Evolutionary conservation across 2,113 vertebrate species (phyloP), one percentile per base, ranked within the genome.

Genomic region (Protobothrops mucrosquamatus): DNA sequence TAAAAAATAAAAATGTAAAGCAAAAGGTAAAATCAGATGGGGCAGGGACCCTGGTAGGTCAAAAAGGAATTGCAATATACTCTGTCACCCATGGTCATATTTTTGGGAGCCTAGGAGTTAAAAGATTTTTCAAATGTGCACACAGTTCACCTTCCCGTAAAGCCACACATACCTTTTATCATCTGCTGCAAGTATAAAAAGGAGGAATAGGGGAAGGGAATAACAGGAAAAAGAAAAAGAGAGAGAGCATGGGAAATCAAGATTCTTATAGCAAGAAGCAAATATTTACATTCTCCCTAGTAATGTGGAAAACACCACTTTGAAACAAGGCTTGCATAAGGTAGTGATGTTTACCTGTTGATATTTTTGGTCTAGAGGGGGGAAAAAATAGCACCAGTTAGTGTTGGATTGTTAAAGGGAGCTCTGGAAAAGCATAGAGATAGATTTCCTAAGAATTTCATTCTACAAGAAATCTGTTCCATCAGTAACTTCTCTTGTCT

Each of bases 121-220:
- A 81, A 81, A 11, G 18, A 23, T 24, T 51, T 90, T 64, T 85
- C 29, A 0, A 34, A 48, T 59, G 51, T 59, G 52, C 51, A 0
- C 15, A 15, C 39, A 91, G 81, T 93, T 91, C 91, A 93, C 51
- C 48, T 91, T 26, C 6, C 8, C 3, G 7, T 51, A 81, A 56
- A 8, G 54, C 89, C 39, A 94, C 88, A 97, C 97, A 91, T 96
- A 97, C 97, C 97, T 97, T 95, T 81, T 74, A 93, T 93, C 96
- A 94, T 95, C 95, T 96, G 94, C 91, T 92, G 96, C 96, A 92
- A 95, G 81, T 46, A 87, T 22, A 87, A 57, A 6, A 57, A 43
- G 85, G 39, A 95, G 88, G 92, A 89, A 93, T 24, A 34, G 48
- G 12, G 20, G 7, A 29, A 61, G 18, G 43, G 54, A 20, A 51